Conservation (phyloP, 2,797 vertebrate genomes). For the Lophotriccus pileatus region DNA sequence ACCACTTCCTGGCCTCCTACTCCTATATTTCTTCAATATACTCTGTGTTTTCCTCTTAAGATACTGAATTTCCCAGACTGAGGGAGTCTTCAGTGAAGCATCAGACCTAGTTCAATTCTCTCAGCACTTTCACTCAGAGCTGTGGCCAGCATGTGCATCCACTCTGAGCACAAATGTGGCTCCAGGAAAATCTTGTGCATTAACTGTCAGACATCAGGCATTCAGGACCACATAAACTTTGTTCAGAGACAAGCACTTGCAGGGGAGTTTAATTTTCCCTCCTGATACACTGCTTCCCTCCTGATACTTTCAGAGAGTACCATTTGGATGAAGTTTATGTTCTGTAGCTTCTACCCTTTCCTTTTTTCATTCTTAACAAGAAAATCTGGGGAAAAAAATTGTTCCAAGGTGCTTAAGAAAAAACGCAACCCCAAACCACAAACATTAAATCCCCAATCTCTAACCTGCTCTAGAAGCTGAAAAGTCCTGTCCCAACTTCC, state of each 20-base stretch:
- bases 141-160: fast-evolving
- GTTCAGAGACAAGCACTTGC: background rate
- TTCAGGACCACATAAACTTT: background rate
- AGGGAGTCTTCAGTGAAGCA: background rate
- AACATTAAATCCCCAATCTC: background rate
- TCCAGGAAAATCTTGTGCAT: background rate
- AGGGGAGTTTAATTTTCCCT: background rate
- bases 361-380: background rate
- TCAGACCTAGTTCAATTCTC: background rate
- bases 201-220: background rate
- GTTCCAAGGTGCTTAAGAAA: background rate
- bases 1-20: background rate
- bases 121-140: background rate
- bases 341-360: background rate
- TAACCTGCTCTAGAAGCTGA: background rate
- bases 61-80: background rate
- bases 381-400: background rate
- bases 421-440: background rate
- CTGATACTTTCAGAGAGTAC: background rate
- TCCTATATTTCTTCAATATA: background rate
- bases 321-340: background rate
- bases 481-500: background rate
- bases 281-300: background rate
- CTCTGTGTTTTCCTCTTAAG: background rate
- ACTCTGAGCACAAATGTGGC: background rate